Conservation (phyloP, 2,888 invertebrate species). For the Pyrochroa serraticornis region DNA sequence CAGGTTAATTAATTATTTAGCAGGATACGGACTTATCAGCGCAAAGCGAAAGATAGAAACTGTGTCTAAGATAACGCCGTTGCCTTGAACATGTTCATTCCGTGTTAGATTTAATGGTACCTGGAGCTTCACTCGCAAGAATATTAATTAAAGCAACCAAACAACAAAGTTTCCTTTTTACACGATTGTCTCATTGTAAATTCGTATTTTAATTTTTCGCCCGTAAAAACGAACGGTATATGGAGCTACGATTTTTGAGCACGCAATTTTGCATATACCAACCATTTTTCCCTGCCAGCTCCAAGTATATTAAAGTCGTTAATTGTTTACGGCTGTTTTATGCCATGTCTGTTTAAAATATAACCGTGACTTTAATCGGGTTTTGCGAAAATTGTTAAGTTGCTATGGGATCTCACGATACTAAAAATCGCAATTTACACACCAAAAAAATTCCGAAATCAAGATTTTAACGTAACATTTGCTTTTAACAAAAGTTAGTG, state of each 20-base stretch:
- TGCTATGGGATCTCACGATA: constrained; percentile 11
- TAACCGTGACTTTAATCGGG: constrained; percentile 5
- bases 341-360: constrained; percentile 21
- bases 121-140: constrained; percentile 33
- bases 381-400: constrained; percentile 8
- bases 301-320: constrained; percentile 23
- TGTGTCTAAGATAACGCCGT: constrained; percentile 37
- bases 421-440: no score
- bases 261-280: constrained; percentile 18
- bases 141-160: constrained; percentile 36
- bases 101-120: constrained; percentile 43
- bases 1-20: constrained; percentile 45
- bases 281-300: constrained; percentile 11
- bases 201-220: constrained; percentile 25
- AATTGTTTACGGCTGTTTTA: constrained; percentile 26
- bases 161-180: constrained; percentile 6
- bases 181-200: constrained; percentile 13
- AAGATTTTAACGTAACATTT: no score
- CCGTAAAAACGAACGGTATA: constrained; percentile 11
- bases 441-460: no score
- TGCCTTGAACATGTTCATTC: constrained; percentile 45
- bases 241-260: constrained; percentile 16
- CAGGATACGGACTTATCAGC: constrained; percentile 34
- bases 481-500: no score
- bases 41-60: constrained; percentile 35